phyloP scores from a whole-genome alignment of 2,113 vertebrate species.

The Lota lota region DNA sequence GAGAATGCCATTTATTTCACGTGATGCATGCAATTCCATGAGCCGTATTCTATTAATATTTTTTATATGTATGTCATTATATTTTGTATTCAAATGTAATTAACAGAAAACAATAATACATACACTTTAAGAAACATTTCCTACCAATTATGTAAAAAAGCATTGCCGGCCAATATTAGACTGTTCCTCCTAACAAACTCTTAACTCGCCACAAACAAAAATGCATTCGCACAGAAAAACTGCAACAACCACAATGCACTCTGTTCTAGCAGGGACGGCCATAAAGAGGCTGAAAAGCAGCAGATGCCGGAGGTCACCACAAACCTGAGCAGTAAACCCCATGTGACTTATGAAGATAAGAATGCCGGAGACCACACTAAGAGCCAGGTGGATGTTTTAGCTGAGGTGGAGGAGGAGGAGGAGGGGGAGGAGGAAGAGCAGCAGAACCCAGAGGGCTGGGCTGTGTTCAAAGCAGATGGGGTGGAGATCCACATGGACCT shows the following conservation, averaged over 20 bases:
- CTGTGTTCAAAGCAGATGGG: slow-evolving; percentile 62
- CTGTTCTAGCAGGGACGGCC: slow-evolving; percentile 63
- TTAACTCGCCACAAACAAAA: neutral
- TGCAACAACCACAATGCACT: slow-evolving; percentile 1
- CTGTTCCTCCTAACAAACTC: neutral
- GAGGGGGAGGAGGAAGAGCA: slow-evolving; percentile 11
- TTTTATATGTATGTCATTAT: too few species aligned
- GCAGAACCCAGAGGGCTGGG: slow-evolving; percentile 36
- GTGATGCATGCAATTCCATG: too few species aligned
- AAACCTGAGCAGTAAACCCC: slow-evolving; percentile 42
- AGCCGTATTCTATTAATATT: too few species aligned
- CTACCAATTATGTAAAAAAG: too few species aligned
- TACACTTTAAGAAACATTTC: too few species aligned
- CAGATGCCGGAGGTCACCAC: slow-evolving; percentile 28
- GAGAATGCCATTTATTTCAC: neutral
- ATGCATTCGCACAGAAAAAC: neutral
- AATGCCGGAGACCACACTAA: slow-evolving; percentile 56
- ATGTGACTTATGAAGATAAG: slow-evolving; percentile 44
- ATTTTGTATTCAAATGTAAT: too few species aligned
- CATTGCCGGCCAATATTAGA: too few species aligned
- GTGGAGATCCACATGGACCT: slow-evolving; percentile 64
- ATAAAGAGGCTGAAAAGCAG: slow-evolving; percentile 34
- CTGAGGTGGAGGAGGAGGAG: slow-evolving; percentile 30
- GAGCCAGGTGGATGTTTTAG: neutral
- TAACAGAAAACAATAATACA: too few species aligned